Base-by-base conservation (phyloP, 1,140 invertebrate species). In the Luehdorfia chinensis region DNA sequence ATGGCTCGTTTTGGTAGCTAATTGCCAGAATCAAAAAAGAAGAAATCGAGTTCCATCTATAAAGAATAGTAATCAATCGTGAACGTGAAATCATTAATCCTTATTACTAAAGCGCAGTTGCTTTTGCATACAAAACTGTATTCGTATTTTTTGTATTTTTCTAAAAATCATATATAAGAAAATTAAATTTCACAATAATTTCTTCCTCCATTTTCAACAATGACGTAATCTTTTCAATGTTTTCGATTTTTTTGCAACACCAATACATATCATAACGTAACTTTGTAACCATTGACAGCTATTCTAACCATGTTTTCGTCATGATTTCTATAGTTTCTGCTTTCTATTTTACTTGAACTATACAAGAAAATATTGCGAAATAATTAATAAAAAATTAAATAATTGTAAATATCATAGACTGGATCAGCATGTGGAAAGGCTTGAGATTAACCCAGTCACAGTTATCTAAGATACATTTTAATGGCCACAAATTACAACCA, bases 221-320 rank as follows among this genome's bases (percentile, higher is more conserved):
- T 41, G 36, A 41, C 23, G 36, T 41, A 41, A 41, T 21, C 21
- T 19, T 12, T 9, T 21, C 15, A 45, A 7, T 45, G 19, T 31
- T 21, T 32, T 45, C 18, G 11, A 31, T 8, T 23, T 34, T 33
- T 47, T 14, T 48, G 39, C 48, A 60, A 47, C 50, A 48, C 51
- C 13, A 6, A 3, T 21, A 21, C 19, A 3, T 21, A 21, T n/a
- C n/a, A 37, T 37, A 33, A 31, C 16, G 23, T 47, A 27, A 47
- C 25, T 54, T 34, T 44, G 12, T 55, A 47, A n/a, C n/a, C n/a
- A n/a, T 70, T 76, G 71, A 75, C 69, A 76, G 58, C 69, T 69
- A 77, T 81, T 80, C 56, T 80, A 81, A 80, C 77, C 77, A 81
- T 84, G 77, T 80, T 81, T 84, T 75, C 76, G 69, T 54, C 51